phyloP scores from a whole-genome alignment of 2,113 vertebrate species.

The Meriones unguiculatus region DNA sequence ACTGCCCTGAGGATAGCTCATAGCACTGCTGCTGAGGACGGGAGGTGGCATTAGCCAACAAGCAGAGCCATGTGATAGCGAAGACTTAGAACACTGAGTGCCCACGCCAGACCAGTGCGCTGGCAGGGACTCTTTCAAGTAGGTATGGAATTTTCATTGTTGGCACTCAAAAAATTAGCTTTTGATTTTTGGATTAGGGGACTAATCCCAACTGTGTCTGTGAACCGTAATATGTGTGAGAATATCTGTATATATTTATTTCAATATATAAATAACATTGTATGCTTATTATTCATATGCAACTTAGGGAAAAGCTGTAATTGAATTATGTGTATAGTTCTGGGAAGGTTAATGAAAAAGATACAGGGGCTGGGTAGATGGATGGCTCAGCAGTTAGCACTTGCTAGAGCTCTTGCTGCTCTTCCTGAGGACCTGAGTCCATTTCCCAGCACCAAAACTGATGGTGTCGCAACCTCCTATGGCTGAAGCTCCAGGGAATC shows the following conservation, averaged over 20 bases:
- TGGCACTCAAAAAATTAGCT: neutral
- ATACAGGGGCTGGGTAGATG: neutral
- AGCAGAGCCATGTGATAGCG: fast-evolving
- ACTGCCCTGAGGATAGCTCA: neutral
- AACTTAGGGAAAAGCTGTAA: neutral
- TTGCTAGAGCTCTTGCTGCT: neutral
- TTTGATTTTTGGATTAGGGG: neutral
- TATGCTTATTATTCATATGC: conserved; percentile 5
- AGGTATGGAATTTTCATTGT: neutral
- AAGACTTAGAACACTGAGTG: neutral
- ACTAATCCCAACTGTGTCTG: neutral
- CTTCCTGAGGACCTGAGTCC: neutral
- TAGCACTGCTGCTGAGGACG: neutral
- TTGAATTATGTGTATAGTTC: neutral
- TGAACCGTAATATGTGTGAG: neutral
- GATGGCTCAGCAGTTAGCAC: neutral
- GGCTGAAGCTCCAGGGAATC: neutral
- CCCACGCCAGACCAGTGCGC: neutral
- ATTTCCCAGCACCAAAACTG: neutral
- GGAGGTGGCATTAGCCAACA: neutral
- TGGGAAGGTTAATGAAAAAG: neutral
- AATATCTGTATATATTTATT: neutral
- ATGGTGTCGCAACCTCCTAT: neutral
- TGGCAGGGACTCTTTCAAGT: neutral
- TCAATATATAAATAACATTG: neutral